phyloP scores from a whole-genome alignment of 2,888 invertebrate species.

The Dolomedes plantarius region DNA sequence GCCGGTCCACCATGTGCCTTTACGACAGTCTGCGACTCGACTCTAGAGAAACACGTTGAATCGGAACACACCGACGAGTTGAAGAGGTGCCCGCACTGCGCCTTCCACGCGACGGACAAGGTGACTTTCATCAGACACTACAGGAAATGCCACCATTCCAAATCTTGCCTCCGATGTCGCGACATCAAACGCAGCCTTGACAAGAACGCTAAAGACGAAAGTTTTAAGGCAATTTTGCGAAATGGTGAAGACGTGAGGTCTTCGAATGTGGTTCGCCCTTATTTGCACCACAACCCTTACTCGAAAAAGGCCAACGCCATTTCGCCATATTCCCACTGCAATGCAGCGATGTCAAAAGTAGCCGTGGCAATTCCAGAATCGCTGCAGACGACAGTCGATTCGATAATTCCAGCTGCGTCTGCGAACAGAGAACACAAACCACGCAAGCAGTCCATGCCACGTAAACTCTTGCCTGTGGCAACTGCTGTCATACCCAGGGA shows the following conservation, averaged over 20 bases:
- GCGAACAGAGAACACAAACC: constrained; percentile 4
- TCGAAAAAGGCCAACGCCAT: constrained; percentile 43
- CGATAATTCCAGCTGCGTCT: background rate
- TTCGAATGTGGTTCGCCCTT: constrained; percentile 29
- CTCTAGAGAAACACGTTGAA: constrained; percentile 44
- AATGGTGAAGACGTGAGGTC: background rate
- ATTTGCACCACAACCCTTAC: constrained; percentile 61
- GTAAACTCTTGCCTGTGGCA: constrained; percentile 22
- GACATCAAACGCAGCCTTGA: constrained; percentile 41
- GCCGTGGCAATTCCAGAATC: constrained; percentile 47
- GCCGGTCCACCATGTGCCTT: constrained; percentile 57
- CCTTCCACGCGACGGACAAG: constrained; percentile 26
- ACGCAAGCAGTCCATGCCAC: constrained; percentile 47
- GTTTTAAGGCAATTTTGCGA: background rate
- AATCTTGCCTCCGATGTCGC: constrained; percentile 49
- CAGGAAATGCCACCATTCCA: constrained; percentile 62
- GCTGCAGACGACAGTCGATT: constrained; percentile 28
- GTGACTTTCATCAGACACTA: constrained; percentile 58
- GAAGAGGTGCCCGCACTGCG: constrained; percentile 69
- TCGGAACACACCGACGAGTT: constrained; percentile 28
- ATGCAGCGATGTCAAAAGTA: constrained; percentile 53
- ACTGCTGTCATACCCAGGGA: background rate
- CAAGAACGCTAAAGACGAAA: background rate
- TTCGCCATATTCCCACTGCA: constrained; percentile 39
- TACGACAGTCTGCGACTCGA: constrained; percentile 51